Conservation (phyloP, 2,888 invertebrate species). For the Gisinianus flammeolus region DNA sequence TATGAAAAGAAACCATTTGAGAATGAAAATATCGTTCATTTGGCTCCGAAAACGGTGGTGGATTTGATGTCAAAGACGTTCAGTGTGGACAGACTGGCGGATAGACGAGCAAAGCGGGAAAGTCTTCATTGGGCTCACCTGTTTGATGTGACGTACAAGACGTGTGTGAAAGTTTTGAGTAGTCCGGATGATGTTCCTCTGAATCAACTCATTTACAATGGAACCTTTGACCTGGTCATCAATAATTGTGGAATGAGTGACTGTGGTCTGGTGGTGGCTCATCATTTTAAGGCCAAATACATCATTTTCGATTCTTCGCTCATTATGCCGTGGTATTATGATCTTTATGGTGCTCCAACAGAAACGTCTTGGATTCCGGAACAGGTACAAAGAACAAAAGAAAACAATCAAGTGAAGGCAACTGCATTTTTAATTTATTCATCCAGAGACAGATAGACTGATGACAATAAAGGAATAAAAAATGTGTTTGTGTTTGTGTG, state of each 20-base stretch:
- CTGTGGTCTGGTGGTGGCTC: constrained; percentile 50
- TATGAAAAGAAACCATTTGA: constrained; percentile 47
- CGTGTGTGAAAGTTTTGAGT: constrained; percentile 35
- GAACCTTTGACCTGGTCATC: constrained; percentile 51
- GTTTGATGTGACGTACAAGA: constrained; percentile 39
- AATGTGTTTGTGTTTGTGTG: too few relatives aligned
- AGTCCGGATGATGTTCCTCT: constrained; percentile 42
- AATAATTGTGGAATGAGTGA: constrained; percentile 52
- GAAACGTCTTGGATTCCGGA: constrained; percentile 51
- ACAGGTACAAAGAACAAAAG: too few relatives aligned
- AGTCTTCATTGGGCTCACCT: constrained; percentile 41
- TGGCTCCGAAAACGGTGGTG: constrained; percentile 40
- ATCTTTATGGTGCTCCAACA: constrained; percentile 46
- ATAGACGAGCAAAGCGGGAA: constrained; percentile 40
- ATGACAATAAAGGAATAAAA: too few relatives aligned
- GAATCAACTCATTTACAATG: constrained; percentile 43
- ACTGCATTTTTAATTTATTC: too few relatives aligned
- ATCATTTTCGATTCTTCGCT: constrained; percentile 43
- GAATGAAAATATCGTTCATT: constrained; percentile 42
- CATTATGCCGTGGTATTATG: constrained; percentile 50
- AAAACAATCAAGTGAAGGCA: too few relatives aligned
- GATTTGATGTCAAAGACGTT: constrained; percentile 43
- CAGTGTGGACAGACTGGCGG: constrained; percentile 49
- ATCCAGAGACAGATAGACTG: too few relatives aligned
- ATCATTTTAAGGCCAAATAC: constrained; percentile 48